Base-by-base conservation (phyloP, 2,888 invertebrate species). In the Neria commutata region DNA sequence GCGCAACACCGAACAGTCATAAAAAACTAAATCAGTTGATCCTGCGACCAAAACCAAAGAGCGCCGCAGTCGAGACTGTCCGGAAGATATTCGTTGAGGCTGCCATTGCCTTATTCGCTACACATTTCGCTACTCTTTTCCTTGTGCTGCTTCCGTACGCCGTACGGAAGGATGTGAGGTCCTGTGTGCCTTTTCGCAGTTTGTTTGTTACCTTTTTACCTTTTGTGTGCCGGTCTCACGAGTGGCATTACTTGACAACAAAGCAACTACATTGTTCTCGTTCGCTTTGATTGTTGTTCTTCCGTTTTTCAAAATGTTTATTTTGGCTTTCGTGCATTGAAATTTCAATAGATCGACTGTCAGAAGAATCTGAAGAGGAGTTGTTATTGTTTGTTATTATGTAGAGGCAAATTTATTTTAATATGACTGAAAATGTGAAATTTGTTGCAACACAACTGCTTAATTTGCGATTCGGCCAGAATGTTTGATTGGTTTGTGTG, bases 371-470 rank as follows among this genome's bases (percentile, higher is more conserved):
- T 33, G 16, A 58, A 49, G 54, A 58, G 53, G 58, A 42, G 24
- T 61, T 71, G 75, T 75, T 73, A 64, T 56, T 68, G 63, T 67
- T 75, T 49, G 58, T 66, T 47, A 75, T 72, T 72, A 75, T 70
- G 50, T 60, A 73, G 42, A 57, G 73, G 67, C 64, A 70, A 73
- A 75, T 73, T 68, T 67, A 75, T 11, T 42, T 42, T 21, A 42
- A 42, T 42, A n/a, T n/a, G n/a, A n/a, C n/a, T n/a, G n/a, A n/a
- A n/a, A n/a, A n/a, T n/a, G n/a, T n/a, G n/a, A n/a, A n/a, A n/a
- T n/a, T n/a, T n/a, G n/a, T n/a, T n/a, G n/a, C n/a, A n/a, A n/a
- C n/a, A n/a, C n/a, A n/a, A n/a, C n/a, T n/a, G n/a, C n/a, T n/a
- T n/a, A n/a, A n/a, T n/a, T n/a, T n/a, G n/a, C n/a, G n/a, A n/a